Base-by-base conservation (phyloP, 2,888 invertebrate genomes). In the Drosophila algonquin region DNA sequence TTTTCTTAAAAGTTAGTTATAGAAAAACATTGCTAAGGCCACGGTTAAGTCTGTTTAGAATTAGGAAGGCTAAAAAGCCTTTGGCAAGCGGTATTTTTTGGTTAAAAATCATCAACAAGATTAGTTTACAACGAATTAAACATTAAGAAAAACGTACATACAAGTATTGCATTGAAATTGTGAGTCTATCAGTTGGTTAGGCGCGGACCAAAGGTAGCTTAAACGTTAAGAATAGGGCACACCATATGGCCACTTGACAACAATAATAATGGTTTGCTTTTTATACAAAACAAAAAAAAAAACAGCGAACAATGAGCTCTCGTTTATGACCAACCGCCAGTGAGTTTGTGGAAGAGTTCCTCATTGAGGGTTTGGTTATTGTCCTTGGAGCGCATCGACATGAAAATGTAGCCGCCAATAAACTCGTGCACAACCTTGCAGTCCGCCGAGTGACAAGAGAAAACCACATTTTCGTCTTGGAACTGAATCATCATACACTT, bases 401-500 rank as follows among this genome's bases (percentile, higher is more conserved):
- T 94, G 94, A 99, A 99, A 68, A 99, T 98, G 93, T 99, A 99
- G 16, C 99, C 99, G 24, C 98, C 99, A 78, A 99, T 99, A 92
- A 98, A 99, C 92, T 99, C 99, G 92, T 99, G 99, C 7, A 98
- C 96, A 0, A 98, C 98, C 93, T 99, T 99, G 92, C 99, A 99
- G 92, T 99, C 99, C 0, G 99, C 98, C 4, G 98, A 98, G 65
- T 97, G 95, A 63, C 98, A 98, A 58, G 97, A 97, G 93, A 99
- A 99, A 72, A 98, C 95, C n/a, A 98, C 96, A 90, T 96, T 97
- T 86, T 96, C 98, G 80, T 98, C 98, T 88, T 99, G 98, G 91
- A 99, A 98, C 90, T 99, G 98, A n/a, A 99, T 97, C 96, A 98
- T 98, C 96, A 99, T 97, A 92, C 98, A 97, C 97, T 98, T 97